phyloP scores from a whole-genome alignment of 1,140 invertebrate genomes.

The Dendrolimus kikuchii region DNA sequence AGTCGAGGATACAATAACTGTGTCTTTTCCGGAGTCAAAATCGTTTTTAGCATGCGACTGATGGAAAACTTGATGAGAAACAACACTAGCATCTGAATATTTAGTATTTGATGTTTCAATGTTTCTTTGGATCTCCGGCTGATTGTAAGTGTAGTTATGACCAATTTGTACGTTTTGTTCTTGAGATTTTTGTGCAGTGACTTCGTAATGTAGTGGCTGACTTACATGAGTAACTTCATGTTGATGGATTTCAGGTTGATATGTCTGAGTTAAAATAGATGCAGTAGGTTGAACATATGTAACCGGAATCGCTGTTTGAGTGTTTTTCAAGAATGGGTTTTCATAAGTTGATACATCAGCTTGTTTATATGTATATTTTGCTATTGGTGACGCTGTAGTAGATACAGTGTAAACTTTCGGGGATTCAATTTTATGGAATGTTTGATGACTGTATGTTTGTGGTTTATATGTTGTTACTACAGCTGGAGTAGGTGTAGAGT shows the following conservation, averaged over 20 bases:
- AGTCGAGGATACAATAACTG: conserved; percentile 51
- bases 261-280: conserved; percentile 45
- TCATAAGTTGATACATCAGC: conserved; percentile 51
- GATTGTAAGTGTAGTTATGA: conserved; percentile 42
- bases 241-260: conserved; percentile 31
- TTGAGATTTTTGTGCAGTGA: conserved; percentile 18
- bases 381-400: conserved; percentile 41
- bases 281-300: conserved; percentile 44
- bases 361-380: conserved; percentile 38
- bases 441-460: conserved; percentile 41
- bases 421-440: conserved; percentile 32
- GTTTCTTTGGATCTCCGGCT: conserved; percentile 51
- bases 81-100: conserved; percentile 53
- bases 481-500: conserved; percentile 32
- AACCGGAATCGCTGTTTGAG: conserved; percentile 43
- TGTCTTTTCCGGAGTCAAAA: conserved; percentile 31
- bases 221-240: conserved; percentile 32
- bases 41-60: conserved; percentile 26
- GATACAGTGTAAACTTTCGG: conserved; percentile 34
- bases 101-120: conserved; percentile 25
- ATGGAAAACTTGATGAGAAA: conserved; percentile 59
- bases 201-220: conserved; percentile 31
- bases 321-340: conserved; percentile 57
- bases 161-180: conserved; percentile 23
- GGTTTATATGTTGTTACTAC: conserved; percentile 29